phyloP scores from a whole-genome alignment of 2,797 vertebrate species.

The Hozukius guyotensis region DNA sequence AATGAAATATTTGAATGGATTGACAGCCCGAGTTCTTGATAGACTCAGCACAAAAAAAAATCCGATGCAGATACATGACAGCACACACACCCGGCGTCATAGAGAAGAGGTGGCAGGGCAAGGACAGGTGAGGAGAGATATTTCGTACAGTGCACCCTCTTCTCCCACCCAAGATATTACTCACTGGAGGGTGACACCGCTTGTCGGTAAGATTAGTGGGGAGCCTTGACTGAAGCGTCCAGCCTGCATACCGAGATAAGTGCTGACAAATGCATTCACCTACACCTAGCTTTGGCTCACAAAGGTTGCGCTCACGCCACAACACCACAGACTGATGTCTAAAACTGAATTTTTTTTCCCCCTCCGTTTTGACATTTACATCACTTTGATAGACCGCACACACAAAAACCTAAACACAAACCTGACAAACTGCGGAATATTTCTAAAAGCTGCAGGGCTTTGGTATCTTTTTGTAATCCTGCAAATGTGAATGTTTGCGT shows the following conservation, averaged over 20 bases:
- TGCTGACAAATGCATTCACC: slow-evolving; percentile 70
- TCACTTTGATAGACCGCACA: slow-evolving; percentile 44
- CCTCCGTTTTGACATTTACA: slow-evolving; percentile 33
- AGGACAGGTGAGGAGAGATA: slow-evolving; percentile 58
- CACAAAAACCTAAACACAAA: slow-evolving; percentile 4
- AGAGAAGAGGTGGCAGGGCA: slow-evolving; percentile 49
- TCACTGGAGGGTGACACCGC: slow-evolving; percentile 69
- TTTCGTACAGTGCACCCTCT: slow-evolving; percentile 50
- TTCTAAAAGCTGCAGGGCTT: slow-evolving; percentile 50
- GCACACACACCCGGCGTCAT: slow-evolving; percentile 19
- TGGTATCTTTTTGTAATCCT: slow-evolving; percentile 44
- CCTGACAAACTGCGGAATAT: slow-evolving; percentile 5
- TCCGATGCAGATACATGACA: slow-evolving; percentile 23
- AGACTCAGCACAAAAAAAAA: slow-evolving; percentile 12
- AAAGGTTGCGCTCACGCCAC: slow-evolving; percentile 41
- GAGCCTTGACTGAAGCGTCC: slow-evolving; percentile 69
- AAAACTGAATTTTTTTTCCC: background rate
- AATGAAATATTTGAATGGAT: too few relatives aligned
- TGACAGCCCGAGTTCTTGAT: background rate
- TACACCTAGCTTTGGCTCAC: slow-evolving; percentile 39
- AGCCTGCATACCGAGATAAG: slow-evolving; percentile 72
- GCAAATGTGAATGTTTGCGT: slow-evolving; percentile 58
- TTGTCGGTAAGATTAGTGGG: slow-evolving; percentile 74
- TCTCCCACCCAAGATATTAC: slow-evolving; percentile 63
- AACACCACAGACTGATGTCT: slow-evolving; percentile 35